Evolutionary conservation across 2,888 invertebrate genomes (phyloP), one percentile per base, ranked within the genome.

Genomic region (Leptopilina myrica): DNA sequence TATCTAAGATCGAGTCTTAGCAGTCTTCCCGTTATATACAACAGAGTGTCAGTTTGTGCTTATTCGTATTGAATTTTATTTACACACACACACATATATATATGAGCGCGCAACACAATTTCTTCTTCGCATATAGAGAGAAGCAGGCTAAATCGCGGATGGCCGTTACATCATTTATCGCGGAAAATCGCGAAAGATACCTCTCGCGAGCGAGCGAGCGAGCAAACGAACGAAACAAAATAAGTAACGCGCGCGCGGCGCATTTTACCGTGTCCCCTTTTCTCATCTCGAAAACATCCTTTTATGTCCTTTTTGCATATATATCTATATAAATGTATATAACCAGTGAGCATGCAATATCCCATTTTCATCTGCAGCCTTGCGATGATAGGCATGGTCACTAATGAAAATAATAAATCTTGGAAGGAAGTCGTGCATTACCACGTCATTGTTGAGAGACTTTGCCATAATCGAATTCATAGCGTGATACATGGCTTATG

Each of bases 381-480:
- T 56, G 73, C 56, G 73, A 73, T 73, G 73, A 73, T 73, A 73
- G 56, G 73, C 73, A 73, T 56, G 53, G 73, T 33, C 26, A 33
- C 56, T 73, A 73, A 73, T 73, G 73, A 73, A 73, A 73, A 73
- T 73, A 64, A 73, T 73, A 73, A 53, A 73, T 73, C 73, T 73
- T 73, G 73, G 26, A 56, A 73, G 73, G 73, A 73, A 73, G 73
- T 56, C 73, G 73, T 73, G 73, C 53, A 73, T 73, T 73, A 73
- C n/a, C 33, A 33, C 73, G 33, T 73, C 73, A 73, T 73, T 73
- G 53, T 73, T 73, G n/a, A 73, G 53, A 49, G 56, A 73, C n/a
- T 56, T n/a, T 56, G n/a, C 56, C 53, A 33, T 33, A 73, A 40
- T 69, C 26, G 49, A 69, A 66, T 66, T 46, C 62, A 62, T 62